phyloP scores from a whole-genome alignment of 2,888 invertebrate genomes.

The Zootermopsis nevadensis region DNA sequence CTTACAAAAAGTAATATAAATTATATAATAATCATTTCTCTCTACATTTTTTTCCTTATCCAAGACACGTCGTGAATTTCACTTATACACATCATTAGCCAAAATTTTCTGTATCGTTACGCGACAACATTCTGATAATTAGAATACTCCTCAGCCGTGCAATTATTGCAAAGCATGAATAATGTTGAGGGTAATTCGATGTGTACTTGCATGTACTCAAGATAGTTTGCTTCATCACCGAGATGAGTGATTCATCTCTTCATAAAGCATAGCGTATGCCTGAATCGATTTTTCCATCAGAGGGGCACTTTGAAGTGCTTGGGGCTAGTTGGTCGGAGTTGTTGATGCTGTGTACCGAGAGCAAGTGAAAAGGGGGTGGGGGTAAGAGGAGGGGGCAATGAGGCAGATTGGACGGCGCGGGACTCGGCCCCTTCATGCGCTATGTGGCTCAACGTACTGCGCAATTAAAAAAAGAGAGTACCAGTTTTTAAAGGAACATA shows the following conservation, averaged over 20 bases:
- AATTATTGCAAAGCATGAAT: neutral
- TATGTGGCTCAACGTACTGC: slow-evolving; percentile 23
- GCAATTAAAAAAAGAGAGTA: slow-evolving; percentile 35
- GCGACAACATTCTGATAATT: no score
- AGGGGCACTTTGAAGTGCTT: slow-evolving; percentile 47
- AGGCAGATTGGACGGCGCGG: slow-evolving; percentile 40
- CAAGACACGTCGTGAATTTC: no score
- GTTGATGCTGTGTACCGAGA: slow-evolving; percentile 35
- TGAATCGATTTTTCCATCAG: slow-evolving; percentile 42
- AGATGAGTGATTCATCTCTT: slow-evolving; percentile 35
- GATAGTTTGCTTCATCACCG: slow-evolving; percentile 24
- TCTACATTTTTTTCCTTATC: no score
- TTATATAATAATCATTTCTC: no score
- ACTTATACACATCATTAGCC: no score
- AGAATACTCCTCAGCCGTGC: no score
- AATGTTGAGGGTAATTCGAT: neutral
- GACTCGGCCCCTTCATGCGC: slow-evolving; percentile 21
- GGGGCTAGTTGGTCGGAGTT: slow-evolving; percentile 41
- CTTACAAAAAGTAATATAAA: no score
- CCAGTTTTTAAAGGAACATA: slow-evolving; percentile 40
- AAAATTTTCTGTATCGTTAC: no score
- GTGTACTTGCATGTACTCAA: neutral
- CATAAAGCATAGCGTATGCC: slow-evolving; percentile 34
- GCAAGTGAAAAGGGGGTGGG: slow-evolving; percentile 35
- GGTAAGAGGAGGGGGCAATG: slow-evolving; percentile 36